Conservation (phyloP, 2,888 invertebrate species). For the Hydrotaea diabolus region DNA sequence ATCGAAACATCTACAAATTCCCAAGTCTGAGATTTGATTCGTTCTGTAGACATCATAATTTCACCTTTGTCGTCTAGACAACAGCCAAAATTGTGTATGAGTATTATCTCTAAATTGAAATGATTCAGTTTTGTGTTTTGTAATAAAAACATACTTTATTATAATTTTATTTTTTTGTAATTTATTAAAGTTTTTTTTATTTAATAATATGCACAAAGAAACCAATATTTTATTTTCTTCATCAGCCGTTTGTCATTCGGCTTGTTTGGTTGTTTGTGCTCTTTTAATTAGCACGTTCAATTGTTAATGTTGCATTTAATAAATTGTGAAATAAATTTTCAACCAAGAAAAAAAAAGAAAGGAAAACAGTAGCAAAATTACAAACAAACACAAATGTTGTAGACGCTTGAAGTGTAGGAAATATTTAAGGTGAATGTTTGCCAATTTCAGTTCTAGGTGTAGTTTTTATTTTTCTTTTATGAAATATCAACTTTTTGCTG, state of each 20-base stretch:
- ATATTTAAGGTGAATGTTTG: too few relatives aligned
- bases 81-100: too few relatives aligned
- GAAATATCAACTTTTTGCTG: too few relatives aligned
- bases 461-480: too few relatives aligned
- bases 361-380: too few relatives aligned
- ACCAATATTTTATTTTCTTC: neutral
- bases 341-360: too few relatives aligned
- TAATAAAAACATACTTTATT: neutral
- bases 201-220: too few relatives aligned
- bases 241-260: conserved; percentile 18
- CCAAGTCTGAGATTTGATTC: neutral
- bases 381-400: too few relatives aligned
- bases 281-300: conserved; percentile 72
- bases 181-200: neutral
- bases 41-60: conserved; percentile 3
- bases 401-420: too few relatives aligned
- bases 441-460: too few relatives aligned
- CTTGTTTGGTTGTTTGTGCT: conserved; percentile 67
- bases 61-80: conserved; percentile 10
- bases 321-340: conserved; percentile 65
- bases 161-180: conserved; percentile 2
- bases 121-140: neutral
- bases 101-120: conserved; percentile 1
- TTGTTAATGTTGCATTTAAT: conserved; percentile 72
- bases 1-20: neutral